A percentile compares a stretch with the other conserved stretches of the same genome.
Conservation (phyloP, 2,888 invertebrate species). For the Drosophila colorata region DNA sequence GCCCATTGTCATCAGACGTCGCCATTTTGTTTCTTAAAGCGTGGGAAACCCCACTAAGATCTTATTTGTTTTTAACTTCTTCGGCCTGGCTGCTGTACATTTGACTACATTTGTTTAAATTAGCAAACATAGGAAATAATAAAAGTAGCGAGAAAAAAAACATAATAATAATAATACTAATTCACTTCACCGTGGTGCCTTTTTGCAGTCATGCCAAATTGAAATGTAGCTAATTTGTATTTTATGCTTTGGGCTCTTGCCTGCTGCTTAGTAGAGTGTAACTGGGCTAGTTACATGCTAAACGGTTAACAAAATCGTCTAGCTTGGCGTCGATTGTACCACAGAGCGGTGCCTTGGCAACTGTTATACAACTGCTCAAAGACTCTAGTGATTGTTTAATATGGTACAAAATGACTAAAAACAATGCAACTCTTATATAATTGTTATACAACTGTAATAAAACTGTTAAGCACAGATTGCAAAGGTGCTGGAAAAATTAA, state of each 20-base stretch:
- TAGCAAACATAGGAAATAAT: constrained; percentile 23
- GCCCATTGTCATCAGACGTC: constrained; percentile 36
- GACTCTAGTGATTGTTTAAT: constrained; percentile 13
- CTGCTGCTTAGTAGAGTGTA: constrained; percentile 53
- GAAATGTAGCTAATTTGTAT: constrained; percentile 48
- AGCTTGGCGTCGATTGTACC: constrained; percentile 23
- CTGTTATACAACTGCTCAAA: constrained; percentile 36
- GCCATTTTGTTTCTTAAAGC: constrained; percentile 56
- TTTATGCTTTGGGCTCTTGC: constrained; percentile 27
- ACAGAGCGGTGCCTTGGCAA: constrained; percentile 8
- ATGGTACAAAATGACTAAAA: neutral
- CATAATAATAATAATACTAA: constrained; percentile 14
- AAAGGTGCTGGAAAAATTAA: neutral
- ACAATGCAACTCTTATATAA: neutral
- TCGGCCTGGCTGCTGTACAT: constrained; percentile 25
- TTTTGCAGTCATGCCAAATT: constrained; percentile 32
- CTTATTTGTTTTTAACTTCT: constrained; percentile 2
- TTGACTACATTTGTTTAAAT: constrained; percentile 51
- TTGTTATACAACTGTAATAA: constrained; percentile 15
- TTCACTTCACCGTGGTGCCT: constrained; percentile 31
- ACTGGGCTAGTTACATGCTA: constrained; percentile 40
- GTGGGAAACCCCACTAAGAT: constrained; percentile 56
- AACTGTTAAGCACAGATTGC: constrained; percentile 3
- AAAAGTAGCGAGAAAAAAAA: constrained; percentile 4
- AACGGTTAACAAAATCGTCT: constrained; percentile 35